Conservation (phyloP, 2,888 invertebrate species). For the Baccha elongata region DNA sequence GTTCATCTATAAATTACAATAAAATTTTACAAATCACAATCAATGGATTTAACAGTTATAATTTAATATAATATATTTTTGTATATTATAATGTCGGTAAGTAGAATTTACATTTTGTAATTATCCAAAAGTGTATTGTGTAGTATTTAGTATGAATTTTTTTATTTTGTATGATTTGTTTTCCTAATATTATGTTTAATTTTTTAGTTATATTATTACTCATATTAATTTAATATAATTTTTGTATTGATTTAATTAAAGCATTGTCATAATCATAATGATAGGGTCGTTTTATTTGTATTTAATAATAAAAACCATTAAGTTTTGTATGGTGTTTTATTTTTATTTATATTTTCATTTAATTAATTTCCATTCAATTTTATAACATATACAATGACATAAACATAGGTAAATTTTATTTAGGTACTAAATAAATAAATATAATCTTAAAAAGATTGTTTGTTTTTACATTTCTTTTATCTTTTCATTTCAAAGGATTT, state of each 20-base stretch:
- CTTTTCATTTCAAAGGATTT: slow-evolving; percentile 47
- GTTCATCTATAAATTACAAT: slow-evolving; percentile 50
- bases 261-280: slow-evolving; percentile 68
- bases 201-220: slow-evolving; percentile 32
- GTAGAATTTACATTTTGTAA: slow-evolving; percentile 58
- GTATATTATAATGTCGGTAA: slow-evolving; percentile 41
- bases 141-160: slow-evolving; percentile 39
- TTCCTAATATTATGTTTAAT: slow-evolving; percentile 37
- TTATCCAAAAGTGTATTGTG: slow-evolving; percentile 61
- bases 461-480: slow-evolving; percentile 41
- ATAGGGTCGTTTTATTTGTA: slow-evolving; percentile 53
- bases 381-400: slow-evolving; percentile 38
- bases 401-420: slow-evolving; percentile 52
- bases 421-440: slow-evolving; percentile 61
- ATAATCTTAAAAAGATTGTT: slow-evolving; percentile 47
- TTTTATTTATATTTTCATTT: neutral
- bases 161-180: slow-evolving; percentile 19
- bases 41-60: slow-evolving; percentile 61
- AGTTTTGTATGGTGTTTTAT: slow-evolving; percentile 60
- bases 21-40: slow-evolving; percentile 64
- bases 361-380: slow-evolving; percentile 17
- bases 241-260: slow-evolving; percentile 68
- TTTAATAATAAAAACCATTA: slow-evolving; percentile 45
- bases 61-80: slow-evolving; percentile 24
- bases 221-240: slow-evolving; percentile 45